Evolutionary conservation across 2,113 vertebrate genomes (phyloP).

Genomic region (Aphyosemion australe): DNA sequence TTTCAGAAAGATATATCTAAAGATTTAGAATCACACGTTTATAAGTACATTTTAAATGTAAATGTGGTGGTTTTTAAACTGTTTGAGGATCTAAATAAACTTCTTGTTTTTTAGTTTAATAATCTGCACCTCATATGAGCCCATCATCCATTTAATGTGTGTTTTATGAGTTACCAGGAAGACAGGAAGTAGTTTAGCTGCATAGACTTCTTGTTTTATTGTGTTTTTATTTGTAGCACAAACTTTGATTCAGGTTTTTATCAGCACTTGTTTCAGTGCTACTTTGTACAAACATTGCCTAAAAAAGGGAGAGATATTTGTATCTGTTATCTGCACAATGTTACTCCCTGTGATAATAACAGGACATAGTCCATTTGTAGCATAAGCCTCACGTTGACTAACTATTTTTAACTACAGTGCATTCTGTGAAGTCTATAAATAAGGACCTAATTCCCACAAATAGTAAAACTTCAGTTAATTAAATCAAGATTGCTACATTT

Average conservation of each 20-base stretch:
- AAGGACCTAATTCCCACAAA: neutral
- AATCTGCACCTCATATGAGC: too few relatives aligned
- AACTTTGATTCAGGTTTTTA: neutral
- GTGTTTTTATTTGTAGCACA: neutral
- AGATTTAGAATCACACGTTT: too few relatives aligned
- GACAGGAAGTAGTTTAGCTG: constrained; percentile 7
- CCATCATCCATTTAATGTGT: too few relatives aligned
- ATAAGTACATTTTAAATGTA: too few relatives aligned
- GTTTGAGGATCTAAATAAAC: too few relatives aligned
- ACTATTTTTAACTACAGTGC: too few relatives aligned
- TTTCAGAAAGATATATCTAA: too few relatives aligned
- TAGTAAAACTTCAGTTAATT: neutral
- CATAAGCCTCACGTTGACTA: too few relatives aligned
- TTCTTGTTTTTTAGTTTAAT: too few relatives aligned
- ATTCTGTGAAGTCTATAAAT: neutral
- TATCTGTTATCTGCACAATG: neutral
- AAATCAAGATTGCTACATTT: neutral
- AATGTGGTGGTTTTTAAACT: too few relatives aligned
- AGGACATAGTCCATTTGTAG: neutral
- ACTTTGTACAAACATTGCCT: neutral
- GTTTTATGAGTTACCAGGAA: constrained; percentile 13
- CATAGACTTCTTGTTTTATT: too few relatives aligned
- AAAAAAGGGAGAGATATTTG: neutral
- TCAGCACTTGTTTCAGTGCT: neutral
- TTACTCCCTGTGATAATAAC: neutral